Evolutionary conservation across 2,888 invertebrate species (phyloP).

Genomic region (Melieria crassipennis): DNA sequence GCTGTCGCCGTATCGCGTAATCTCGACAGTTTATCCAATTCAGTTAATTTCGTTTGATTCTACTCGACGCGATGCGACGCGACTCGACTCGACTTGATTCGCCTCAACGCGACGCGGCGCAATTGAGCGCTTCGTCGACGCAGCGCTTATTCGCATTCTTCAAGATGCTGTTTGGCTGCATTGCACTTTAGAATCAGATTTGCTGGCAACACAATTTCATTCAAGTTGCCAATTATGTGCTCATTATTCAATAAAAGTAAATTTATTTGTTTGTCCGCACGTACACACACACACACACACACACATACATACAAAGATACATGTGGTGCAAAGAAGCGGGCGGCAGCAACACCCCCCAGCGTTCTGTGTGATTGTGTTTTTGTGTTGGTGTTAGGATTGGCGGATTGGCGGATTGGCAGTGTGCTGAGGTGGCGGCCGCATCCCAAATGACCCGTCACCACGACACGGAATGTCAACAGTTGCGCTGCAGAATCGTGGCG

Average conservation of each 20-base stretch:
- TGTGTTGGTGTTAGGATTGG: too few species aligned
- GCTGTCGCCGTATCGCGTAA: conserved; percentile 4
- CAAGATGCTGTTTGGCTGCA: conserved; percentile 31
- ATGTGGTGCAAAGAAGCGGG: neutral
- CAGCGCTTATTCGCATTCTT: conserved; percentile 1
- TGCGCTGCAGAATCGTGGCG: neutral
- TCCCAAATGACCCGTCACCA: too few species aligned
- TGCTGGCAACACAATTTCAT: conserved; percentile 67
- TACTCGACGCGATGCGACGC: conserved; percentile 10
- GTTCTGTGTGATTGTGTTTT: too few species aligned
- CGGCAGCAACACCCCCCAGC: too few species aligned
- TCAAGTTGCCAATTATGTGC: conserved; percentile 66
- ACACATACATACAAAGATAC: neutral
- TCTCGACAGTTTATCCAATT: conserved; percentile 32
- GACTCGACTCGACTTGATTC: conserved; percentile 12
- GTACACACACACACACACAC: conserved; percentile 1
- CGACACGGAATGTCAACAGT: neutral
- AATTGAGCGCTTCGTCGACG: too few species aligned
- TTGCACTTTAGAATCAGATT: conserved; percentile 57
- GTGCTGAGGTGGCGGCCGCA: too few species aligned
- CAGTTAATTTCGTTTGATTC: conserved; percentile 50
- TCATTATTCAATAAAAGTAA: conserved; percentile 67
- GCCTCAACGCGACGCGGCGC: neutral
- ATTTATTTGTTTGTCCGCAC: conserved; percentile 65
- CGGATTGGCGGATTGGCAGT: too few species aligned